Percentiles rank a stretch among this genome's conserved stretches.
These are phyloP conservation scores for Idaea aversata DNA, from an alignment of 2,888 invertebrate species.

Conservation along the genomic window DNA sequence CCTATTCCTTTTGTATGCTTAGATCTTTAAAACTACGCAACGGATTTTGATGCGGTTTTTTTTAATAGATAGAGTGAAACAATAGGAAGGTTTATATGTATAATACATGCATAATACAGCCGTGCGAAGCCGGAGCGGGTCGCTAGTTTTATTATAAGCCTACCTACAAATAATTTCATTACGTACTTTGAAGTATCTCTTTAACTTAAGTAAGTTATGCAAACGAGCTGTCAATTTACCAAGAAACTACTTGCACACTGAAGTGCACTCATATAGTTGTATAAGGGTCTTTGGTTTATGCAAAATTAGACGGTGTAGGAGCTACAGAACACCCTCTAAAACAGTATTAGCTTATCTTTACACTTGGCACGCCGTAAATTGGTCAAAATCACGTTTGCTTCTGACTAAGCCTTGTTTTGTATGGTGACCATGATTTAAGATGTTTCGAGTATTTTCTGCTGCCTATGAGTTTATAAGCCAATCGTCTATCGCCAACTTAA, in stretches of 20 bases:
- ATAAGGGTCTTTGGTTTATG: slow-evolving; percentile 47
- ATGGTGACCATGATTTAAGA: slow-evolving; percentile 38
- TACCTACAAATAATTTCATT: neutral
- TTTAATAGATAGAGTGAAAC: no score
- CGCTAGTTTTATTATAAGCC: no score
- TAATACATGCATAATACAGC: no score
- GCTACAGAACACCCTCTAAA: slow-evolving; percentile 59
- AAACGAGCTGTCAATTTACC: slow-evolving; percentile 6
- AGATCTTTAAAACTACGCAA: no score
- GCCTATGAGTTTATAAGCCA: no score
- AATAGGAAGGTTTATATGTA: no score
- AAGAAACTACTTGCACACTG: slow-evolving; percentile 34
- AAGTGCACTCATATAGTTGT: slow-evolving; percentile 40
- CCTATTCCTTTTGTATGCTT: no score
- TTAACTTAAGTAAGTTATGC: neutral
- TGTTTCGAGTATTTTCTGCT: neutral
- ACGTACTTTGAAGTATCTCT: neutral
- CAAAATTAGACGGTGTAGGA: slow-evolving; percentile 68
- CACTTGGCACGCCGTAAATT: slow-evolving; percentile 79
- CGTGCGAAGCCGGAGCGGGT: no score
- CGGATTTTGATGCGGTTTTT: no score
- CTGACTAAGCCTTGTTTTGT: slow-evolving; percentile 65
- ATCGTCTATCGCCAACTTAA: no score
- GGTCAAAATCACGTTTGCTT: slow-evolving; percentile 78
- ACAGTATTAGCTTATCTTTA: slow-evolving; percentile 78